Conservation (phyloP, 2,797 vertebrate species). For the Parauchenoglanis punctatus region DNA sequence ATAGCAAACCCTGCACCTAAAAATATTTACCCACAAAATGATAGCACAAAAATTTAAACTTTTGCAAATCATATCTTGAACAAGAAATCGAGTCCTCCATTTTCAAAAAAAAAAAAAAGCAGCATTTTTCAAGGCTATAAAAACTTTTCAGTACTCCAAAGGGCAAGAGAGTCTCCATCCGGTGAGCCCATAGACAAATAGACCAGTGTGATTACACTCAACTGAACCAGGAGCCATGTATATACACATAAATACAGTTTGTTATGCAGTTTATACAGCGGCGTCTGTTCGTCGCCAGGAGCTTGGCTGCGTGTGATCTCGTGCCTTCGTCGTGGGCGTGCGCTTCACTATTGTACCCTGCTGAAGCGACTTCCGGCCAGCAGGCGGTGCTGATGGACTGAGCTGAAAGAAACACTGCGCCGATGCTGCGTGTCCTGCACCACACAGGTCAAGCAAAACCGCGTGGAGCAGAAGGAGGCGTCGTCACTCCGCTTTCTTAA, state of each 20-base stretch:
- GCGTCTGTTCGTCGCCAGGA: constrained; percentile 43
- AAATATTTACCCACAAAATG: constrained; percentile 37
- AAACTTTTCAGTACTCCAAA: constrained; percentile 47
- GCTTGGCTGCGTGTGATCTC: constrained; percentile 6
- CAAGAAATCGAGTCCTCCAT: constrained; percentile 56
- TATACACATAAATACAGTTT: constrained; percentile 73
- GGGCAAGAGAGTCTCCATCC: constrained; percentile 45
- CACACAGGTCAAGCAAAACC: constrained; percentile 50
- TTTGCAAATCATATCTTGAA: constrained; percentile 49
- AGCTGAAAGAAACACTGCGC: constrained; percentile 51
- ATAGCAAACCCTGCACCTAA: constrained; percentile 43
- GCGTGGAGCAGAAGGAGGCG: constrained; percentile 63
- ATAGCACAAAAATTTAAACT: constrained; percentile 37
- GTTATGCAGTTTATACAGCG: constrained; percentile 57
- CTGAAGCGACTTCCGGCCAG: constrained; percentile 62
- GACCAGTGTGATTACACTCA: constrained; percentile 69
- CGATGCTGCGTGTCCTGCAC: constrained; percentile 44
- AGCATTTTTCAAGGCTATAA: constrained; percentile 64
- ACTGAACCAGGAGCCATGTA: constrained; percentile 65
- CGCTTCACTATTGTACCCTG: constrained; percentile 53
- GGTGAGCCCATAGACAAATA: constrained; percentile 50
- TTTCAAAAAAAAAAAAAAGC: constrained; percentile 56
- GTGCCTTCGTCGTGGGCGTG: background rate
- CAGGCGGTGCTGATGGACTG: constrained; percentile 58
- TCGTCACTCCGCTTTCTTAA: constrained; percentile 80